Evolutionary conservation across 2,113 vertebrate genomes (phyloP).

Genomic region (Riparia riparia): DNA sequence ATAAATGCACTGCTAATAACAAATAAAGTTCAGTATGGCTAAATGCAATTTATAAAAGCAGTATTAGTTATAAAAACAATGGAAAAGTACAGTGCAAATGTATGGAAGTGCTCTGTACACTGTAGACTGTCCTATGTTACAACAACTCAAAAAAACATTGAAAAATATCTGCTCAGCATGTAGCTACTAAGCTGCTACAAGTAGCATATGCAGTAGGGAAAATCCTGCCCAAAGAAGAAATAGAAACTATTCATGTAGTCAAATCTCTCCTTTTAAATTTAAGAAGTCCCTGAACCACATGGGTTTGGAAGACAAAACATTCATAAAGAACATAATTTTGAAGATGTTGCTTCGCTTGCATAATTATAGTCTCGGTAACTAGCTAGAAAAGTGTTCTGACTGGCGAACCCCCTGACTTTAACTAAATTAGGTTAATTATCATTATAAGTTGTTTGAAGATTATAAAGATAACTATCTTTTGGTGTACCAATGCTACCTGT

Average conservation of each 20-base stretch:
- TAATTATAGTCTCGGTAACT: background rate
- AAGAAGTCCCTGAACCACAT: background rate
- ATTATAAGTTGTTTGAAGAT: background rate
- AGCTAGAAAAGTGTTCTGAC: constrained; percentile 1
- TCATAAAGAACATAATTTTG: constrained; percentile 7
- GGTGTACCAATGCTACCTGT: background rate
- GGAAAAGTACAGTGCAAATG: background rate
- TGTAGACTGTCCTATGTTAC: background rate
- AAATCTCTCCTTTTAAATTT: constrained; percentile 14
- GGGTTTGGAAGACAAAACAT: constrained; percentile 39
- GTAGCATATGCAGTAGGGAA: background rate
- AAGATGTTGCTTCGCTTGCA: constrained; percentile 9
- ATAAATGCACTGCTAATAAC: background rate
- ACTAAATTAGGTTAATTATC: constrained; percentile 37
- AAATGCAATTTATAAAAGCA: background rate
- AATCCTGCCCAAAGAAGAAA: background rate
- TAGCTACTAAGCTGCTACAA: background rate
- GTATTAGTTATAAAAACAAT: background rate
- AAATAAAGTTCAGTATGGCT: background rate
- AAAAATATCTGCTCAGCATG: background rate
- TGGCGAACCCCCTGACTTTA: constrained; percentile 2
- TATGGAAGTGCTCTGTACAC: background rate
- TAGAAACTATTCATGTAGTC: background rate
- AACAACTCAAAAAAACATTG: background rate
- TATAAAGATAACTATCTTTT: constrained; percentile 28